Evolutionary conservation across 1,140 invertebrate species (phyloP), one percentile per base, ranked within the genome.

Genomic region (Hestina assimilis): DNA sequence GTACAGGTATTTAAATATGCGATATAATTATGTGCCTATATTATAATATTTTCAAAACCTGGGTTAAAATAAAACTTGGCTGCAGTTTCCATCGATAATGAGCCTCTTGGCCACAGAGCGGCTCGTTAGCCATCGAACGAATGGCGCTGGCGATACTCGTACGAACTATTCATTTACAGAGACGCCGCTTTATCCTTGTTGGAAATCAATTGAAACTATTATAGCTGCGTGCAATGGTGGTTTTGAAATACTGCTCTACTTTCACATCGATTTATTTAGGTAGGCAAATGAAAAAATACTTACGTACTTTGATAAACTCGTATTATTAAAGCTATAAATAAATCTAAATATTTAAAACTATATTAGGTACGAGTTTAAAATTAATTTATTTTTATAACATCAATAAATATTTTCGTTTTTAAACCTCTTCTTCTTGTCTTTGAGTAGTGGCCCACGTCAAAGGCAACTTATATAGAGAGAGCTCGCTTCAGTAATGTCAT

Each of bases 1-100:
- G n/a, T n/a, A n/a, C n/a, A n/a, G n/a, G n/a, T n/a, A n/a, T n/a
- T n/a, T n/a, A n/a, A n/a, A n/a, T n/a, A n/a, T n/a, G n/a, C n/a
- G n/a, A n/a, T n/a, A n/a, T n/a, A n/a, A n/a, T n/a, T n/a, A n/a
- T n/a, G n/a, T n/a, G n/a, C n/a, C 12, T 5, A 14, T 5, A 7
- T 15, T 2, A 35, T 14, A 7, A 2, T 1, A 2, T 15, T 2
- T 35, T 8, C 12, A 12, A 35, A 35, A 35, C 31, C 1, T 35
- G 31, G 14, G 14, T 35, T 48, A 24, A 48, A 48, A 48, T 48
- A 48, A 48, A 48, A 48, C 19, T 38, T 48, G 46, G 46, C 46
- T 24, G 14, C 26, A 24, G 38, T 38, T 15, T 19, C 19, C 46
- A 24, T 48, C 46, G 46, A 48, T 48, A 48, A 48, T 48, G 46